Percentiles rank a stretch among this genome's conserved stretches.
Evolutionary conservation across 2,888 invertebrate genomes (phyloP).

Genomic region (Patella ulyssiponensis): DNA sequence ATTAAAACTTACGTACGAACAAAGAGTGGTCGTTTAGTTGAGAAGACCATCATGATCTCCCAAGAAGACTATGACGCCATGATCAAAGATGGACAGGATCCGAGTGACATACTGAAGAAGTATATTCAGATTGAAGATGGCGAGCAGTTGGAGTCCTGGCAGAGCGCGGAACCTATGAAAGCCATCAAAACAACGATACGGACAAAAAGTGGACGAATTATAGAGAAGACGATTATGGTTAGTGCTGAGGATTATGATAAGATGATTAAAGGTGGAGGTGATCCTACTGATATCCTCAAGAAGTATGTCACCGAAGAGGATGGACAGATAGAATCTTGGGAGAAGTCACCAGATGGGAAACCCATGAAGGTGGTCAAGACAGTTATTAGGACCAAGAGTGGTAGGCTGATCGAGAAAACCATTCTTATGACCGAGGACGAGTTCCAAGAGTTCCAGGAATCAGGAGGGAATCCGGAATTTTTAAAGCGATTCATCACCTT

Average conservation of each 20-base stretch:
- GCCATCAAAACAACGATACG: slow-evolving; percentile 65
- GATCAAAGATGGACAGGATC: slow-evolving; percentile 63
- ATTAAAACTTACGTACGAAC: slow-evolving; percentile 70
- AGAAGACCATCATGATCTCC: slow-evolving; percentile 69
- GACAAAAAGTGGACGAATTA: slow-evolving; percentile 70
- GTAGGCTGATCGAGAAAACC: slow-evolving; percentile 66
- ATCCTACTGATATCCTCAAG: slow-evolving; percentile 62
- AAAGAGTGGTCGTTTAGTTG: slow-evolving; percentile 69
- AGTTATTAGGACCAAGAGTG: slow-evolving; percentile 68
- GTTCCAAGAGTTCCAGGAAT: slow-evolving; percentile 61
- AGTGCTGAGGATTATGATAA: slow-evolving; percentile 69
- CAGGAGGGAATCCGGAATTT: slow-evolving; percentile 66
- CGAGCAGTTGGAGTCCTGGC: slow-evolving; percentile 65
- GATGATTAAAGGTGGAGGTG: slow-evolving; percentile 62
- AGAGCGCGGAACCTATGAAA: slow-evolving; percentile 67
- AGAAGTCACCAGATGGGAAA: slow-evolving; percentile 59
- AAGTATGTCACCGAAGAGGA: slow-evolving; percentile 67
- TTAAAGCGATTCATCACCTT: slow-evolving; percentile 68
- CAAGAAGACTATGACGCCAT: slow-evolving; percentile 69
- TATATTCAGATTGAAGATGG: slow-evolving; percentile 68
- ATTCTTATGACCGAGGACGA: slow-evolving; percentile 70
- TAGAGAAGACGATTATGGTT: slow-evolving; percentile 69
- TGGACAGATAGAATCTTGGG: slow-evolving; percentile 64
- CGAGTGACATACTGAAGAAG: slow-evolving; percentile 64
- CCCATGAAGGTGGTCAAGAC: slow-evolving; percentile 68